phyloP scores from a whole-genome alignment of 2,113 vertebrate genomes.

The Mungos mungo region DNA sequence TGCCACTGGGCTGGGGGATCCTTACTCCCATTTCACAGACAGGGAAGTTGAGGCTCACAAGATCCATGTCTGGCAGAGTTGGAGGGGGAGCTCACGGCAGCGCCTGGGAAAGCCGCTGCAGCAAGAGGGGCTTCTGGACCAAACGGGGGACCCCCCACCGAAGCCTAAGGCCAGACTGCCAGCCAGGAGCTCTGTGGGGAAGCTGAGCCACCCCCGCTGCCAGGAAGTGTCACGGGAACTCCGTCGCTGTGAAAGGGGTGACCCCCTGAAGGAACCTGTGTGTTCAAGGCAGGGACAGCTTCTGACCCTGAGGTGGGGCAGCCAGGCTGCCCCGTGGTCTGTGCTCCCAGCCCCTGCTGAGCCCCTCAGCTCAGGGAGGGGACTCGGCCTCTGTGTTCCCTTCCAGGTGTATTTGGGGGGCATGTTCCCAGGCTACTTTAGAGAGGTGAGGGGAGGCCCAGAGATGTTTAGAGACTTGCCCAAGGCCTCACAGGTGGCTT shows the following conservation, averaged over 20 bases:
- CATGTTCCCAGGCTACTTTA: not conserved
- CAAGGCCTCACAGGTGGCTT: not conserved
- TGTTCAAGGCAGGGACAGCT: no score
- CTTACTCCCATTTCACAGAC: not conserved
- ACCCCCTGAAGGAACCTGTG: not conserved
- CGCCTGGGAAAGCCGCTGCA: not conserved
- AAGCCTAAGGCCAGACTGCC: not conserved
- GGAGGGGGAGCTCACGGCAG: not conserved
- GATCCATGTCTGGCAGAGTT: not conserved
- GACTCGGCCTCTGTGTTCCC: constrained; percentile 2
- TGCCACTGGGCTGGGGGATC: no score
- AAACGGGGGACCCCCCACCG: not conserved
- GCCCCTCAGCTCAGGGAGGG: not conserved
- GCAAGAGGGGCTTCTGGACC: not conserved
- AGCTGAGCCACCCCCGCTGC: no score
- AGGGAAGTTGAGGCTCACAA: not conserved
- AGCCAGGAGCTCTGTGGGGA: not conserved
- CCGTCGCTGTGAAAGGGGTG: accelerated
- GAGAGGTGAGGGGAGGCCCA: not conserved
- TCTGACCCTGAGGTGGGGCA: not conserved
- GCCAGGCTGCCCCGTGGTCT: not conserved
- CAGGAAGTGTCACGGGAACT: not conserved
- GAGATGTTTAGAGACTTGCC: not conserved
- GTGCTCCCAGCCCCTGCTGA: not conserved
- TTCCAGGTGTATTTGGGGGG: constrained; percentile 60